Percentiles rank a stretch among this genome's conserved stretches.
Conservation (phyloP, 2,888 invertebrate species). For the Gymnoscelis rufifasciata region DNA sequence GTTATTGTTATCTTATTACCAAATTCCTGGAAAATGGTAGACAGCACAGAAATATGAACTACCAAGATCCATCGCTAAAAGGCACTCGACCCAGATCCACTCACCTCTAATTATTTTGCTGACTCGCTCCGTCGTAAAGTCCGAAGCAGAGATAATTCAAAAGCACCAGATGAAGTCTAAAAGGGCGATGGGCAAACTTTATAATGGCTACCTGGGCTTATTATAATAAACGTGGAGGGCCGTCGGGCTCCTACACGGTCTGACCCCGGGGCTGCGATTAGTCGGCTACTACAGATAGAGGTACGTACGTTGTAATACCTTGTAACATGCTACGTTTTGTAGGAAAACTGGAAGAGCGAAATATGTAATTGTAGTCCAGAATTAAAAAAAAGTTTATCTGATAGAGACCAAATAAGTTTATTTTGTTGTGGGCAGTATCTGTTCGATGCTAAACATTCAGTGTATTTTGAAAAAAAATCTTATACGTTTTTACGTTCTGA, state of each 20-base stretch:
- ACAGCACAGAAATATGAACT: background rate
- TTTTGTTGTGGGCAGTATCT: no score
- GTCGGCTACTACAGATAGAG: conserved; percentile 55
- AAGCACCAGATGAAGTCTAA: conserved; percentile 34
- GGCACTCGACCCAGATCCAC: background rate
- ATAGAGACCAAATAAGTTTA: no score
- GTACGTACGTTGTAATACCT: conserved; percentile 50
- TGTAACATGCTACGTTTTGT: conserved; percentile 42
- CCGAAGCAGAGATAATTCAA: conserved; percentile 45
- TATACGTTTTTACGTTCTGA: no score
- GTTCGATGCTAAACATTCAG: no score
- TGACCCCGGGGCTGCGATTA: conserved; percentile 74
- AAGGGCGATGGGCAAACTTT: conserved; percentile 62
- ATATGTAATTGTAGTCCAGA: no score
- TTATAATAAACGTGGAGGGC: conserved; percentile 75
- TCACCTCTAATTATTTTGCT: conserved; percentile 1
- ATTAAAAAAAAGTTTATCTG: no score
- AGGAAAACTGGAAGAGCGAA: conserved; percentile 38
- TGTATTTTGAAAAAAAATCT: no score
- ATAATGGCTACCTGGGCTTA: conserved; percentile 63
- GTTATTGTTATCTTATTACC: no score
- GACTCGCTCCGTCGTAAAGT: background rate
- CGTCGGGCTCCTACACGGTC: conserved; percentile 63
- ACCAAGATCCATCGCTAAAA: background rate
- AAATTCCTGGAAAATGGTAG: background rate